A percentile compares a stretch with the other conserved stretches of the same genome.
Evolutionary conservation across 2,888 invertebrate genomes (phyloP).

Genomic region (Drosophila emarginata): DNA sequence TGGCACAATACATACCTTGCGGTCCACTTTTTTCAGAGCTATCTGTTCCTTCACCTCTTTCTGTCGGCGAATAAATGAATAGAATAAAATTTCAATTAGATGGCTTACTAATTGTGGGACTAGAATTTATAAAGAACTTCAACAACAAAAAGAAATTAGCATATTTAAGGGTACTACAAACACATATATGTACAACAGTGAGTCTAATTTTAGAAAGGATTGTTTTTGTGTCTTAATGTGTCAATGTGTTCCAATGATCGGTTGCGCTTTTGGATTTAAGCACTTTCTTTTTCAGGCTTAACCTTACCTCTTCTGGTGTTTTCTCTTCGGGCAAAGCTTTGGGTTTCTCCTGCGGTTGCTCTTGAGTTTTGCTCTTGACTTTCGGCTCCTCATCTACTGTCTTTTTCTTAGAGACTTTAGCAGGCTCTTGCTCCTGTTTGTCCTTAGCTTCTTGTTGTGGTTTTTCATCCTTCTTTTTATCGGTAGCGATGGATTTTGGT

Average conservation of each 20-base stretch:
- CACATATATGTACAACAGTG: background rate
- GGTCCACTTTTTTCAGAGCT: conserved; percentile 72
- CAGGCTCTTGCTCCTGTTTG: background rate
- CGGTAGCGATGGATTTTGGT: background rate
- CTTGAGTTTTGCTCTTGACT: background rate
- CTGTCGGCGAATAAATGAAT: conserved; percentile 47
- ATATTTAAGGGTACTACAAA: background rate
- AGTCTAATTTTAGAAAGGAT: conserved; percentile 5
- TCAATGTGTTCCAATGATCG: background rate
- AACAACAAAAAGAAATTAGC: background rate
- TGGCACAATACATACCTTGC: conserved; percentile 60
- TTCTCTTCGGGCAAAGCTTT: background rate
- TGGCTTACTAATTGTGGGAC: background rate
- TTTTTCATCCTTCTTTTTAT: background rate
- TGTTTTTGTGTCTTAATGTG: conserved; percentile 9
- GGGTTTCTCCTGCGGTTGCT: background rate
- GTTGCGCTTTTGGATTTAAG: background rate
- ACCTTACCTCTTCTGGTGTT: conserved; percentile 35
- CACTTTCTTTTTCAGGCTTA: background rate
- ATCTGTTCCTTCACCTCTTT: conserved; percentile 68
- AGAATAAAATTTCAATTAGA: background rate
- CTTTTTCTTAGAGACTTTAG: background rate
- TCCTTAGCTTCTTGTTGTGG: conserved; percentile 3
- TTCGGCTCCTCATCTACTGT: background rate
- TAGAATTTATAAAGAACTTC: background rate